These are phyloP conservation scores for Coremacera marginata DNA, from an alignment of 2,888 invertebrate genomes.

Conservation along the genomic window DNA sequence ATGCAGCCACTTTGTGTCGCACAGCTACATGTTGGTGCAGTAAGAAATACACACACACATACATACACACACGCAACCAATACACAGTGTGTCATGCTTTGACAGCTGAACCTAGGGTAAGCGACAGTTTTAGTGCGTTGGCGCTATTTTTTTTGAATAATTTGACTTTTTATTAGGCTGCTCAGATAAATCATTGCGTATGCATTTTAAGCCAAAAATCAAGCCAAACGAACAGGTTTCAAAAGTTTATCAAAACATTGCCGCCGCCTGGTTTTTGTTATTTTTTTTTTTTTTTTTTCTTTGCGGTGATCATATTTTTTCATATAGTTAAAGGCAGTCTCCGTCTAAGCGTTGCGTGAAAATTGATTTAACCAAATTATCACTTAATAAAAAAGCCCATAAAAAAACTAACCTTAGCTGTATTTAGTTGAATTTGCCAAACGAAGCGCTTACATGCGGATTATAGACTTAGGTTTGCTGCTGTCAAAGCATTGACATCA, in stretches of 20 bases:
- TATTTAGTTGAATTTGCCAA: not conserved
- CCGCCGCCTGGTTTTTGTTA: not conserved
- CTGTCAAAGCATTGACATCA: slow-evolving; percentile 17
- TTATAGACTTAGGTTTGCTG: slow-evolving; percentile 8
- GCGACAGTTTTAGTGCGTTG: slow-evolving; percentile 38
- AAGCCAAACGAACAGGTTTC: slow-evolving; percentile 29
- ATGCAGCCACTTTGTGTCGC: not conserved
- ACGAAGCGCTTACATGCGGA: not conserved
- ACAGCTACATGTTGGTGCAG: not conserved
- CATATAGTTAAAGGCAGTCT: not conserved
- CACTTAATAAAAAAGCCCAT: not conserved
- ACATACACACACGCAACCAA: not conserved
- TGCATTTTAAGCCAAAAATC: slow-evolving; percentile 13
- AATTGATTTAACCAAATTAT: slow-evolving; percentile 16
- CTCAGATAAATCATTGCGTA: slow-evolving; percentile 19
- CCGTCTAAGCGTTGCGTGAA: not conserved
- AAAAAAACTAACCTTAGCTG: not conserved
- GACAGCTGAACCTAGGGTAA: slow-evolving; percentile 24
- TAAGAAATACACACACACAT: not conserved
- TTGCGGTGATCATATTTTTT: not conserved
- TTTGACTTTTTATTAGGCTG: slow-evolving; percentile 17
- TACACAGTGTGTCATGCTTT: not conserved
- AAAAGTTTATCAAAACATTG: not conserved
- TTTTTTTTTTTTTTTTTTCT: not conserved
- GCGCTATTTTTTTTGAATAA: slow-evolving; percentile 28